Conservation (phyloP, 2,797 vertebrate species). For the Semaprochilodus insignis region DNA sequence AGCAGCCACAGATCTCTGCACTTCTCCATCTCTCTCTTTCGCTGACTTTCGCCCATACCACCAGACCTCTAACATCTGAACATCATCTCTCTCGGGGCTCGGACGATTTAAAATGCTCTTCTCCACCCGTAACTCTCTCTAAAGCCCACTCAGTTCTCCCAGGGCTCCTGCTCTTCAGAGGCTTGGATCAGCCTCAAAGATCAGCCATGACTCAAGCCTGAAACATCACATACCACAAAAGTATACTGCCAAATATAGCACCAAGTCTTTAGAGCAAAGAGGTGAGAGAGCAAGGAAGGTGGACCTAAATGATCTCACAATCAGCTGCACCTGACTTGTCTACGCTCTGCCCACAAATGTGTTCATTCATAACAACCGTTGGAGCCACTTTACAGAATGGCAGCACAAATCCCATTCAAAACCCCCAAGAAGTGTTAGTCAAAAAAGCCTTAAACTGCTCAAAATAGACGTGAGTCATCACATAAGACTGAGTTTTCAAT, state of each 20-base stretch:
- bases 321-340: background rate
- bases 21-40: background rate
- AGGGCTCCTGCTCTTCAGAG: background rate
- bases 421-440: no score
- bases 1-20: background rate
- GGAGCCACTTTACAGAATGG: no score
- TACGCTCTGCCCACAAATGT: background rate
- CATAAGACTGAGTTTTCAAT: no score
- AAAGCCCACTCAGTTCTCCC: background rate
- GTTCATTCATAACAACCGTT: no score
- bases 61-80: background rate
- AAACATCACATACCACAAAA: background rate
- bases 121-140: background rate
- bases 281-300: background rate
- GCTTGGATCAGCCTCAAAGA: no score
- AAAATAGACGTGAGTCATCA: no score
- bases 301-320: background rate
- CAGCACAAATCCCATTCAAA: no score
- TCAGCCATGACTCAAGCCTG: background rate
- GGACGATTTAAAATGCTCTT: background rate
- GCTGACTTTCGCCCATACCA: background rate
- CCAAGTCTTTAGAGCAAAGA: slow-evolving; percentile 9
- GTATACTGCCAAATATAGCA: slow-evolving; percentile 6
- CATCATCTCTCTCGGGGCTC: background rate
- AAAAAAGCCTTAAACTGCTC: no score